Evolutionary conservation across 2,888 invertebrate genomes (phyloP).

Genomic region (Tholera decimalis): DNA sequence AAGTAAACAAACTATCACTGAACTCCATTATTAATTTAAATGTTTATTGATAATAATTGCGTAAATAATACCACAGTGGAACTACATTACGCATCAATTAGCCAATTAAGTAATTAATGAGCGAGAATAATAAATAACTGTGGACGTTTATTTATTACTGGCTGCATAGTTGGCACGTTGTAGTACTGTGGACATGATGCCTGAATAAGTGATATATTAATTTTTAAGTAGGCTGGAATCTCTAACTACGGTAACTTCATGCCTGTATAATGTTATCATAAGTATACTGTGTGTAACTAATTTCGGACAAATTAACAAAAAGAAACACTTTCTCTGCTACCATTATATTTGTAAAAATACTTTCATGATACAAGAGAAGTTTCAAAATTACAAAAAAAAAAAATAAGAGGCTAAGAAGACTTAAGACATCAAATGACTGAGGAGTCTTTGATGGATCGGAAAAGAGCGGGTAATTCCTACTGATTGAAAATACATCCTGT

Average conservation of each 20-base stretch:
- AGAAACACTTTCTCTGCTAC: too few relatives aligned
- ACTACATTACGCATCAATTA: conserved; percentile 71
- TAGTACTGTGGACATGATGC: conserved; percentile 11
- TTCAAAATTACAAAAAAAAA: too few relatives aligned
- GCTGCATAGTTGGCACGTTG: conserved; percentile 28
- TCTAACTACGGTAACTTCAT: not conserved
- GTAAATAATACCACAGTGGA: conserved; percentile 56
- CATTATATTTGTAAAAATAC: too few relatives aligned
- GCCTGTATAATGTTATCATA: not conserved
- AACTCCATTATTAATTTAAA: conserved; percentile 50
- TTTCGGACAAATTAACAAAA: not conserved
- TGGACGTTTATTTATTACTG: conserved; percentile 61
- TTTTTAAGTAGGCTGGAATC: conserved; percentile 25
- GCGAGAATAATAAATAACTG: conserved; percentile 65
- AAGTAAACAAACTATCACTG: conserved; percentile 17
- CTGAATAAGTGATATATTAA: conserved; percentile 46
- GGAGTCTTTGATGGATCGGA: too few relatives aligned
- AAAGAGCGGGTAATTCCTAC: too few relatives aligned
- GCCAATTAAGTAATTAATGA: conserved; percentile 73
- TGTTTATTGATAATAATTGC: conserved; percentile 49
- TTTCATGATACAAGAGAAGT: too few relatives aligned
- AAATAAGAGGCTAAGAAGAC: too few relatives aligned
- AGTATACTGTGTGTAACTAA: not conserved
- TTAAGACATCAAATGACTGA: too few relatives aligned
- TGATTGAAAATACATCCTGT: too few relatives aligned